Evolutionary conservation across 2,888 invertebrate genomes (phyloP).

Genomic region (Coenonympha arcania): DNA sequence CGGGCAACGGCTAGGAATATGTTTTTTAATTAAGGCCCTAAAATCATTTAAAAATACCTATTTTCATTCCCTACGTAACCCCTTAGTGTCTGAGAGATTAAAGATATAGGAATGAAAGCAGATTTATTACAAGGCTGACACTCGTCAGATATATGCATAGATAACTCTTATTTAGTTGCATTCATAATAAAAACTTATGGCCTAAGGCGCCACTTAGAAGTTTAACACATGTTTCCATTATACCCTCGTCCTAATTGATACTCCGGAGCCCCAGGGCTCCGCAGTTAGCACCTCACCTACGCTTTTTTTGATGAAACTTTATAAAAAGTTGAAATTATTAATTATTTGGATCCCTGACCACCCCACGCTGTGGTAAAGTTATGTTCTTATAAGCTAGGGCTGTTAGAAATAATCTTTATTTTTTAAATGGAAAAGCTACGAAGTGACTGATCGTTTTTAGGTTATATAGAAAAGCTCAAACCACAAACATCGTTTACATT

Average conservation of each 20-base stretch:
- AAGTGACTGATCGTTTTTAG: too few relatives aligned
- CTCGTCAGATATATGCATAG: background rate
- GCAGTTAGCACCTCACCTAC: conserved; percentile 59
- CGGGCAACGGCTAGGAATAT: too few relatives aligned
- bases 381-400: conserved; percentile 17
- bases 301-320: conserved; percentile 25
- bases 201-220: conserved; percentile 58
- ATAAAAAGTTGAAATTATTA: conserved; percentile 33
- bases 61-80: too few relatives aligned
- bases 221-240: conserved; percentile 56
- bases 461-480: too few relatives aligned
- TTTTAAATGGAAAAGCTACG: too few relatives aligned
- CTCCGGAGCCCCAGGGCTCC: conserved; percentile 38
- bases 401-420: too few relatives aligned
- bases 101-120: too few relatives aligned
- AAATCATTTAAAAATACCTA: too few relatives aligned
- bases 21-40: too few relatives aligned
- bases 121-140: background rate
- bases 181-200: conserved; percentile 11
- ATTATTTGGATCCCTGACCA: conserved; percentile 35
- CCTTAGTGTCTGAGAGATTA: too few relatives aligned
- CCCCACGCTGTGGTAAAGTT: conserved; percentile 17
- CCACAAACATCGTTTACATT: too few relatives aligned
- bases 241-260: conserved; percentile 48
- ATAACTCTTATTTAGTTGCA: background rate